A percentile compares a stretch with the other conserved stretches of the same genome.
phyloP scores from a whole-genome alignment of 2,888 invertebrate species.

The Subacronicta megacephala region DNA sequence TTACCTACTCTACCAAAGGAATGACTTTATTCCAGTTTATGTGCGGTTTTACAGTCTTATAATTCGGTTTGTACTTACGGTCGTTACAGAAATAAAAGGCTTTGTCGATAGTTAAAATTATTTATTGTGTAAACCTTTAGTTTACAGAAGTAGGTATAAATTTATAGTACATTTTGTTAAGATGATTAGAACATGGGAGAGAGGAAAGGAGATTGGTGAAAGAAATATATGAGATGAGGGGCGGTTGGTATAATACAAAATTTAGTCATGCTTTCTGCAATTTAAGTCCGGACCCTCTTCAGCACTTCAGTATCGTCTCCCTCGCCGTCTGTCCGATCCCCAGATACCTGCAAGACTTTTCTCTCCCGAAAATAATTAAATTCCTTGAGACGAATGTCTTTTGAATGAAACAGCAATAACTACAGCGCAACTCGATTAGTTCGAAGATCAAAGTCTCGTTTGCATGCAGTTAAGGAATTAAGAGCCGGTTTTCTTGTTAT shows the following conservation, averaged over 20 bases:
- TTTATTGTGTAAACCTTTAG: constrained; percentile 26
- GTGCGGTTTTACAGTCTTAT: constrained; percentile 33
- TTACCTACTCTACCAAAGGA: constrained; percentile 1
- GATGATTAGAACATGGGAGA: not conserved
- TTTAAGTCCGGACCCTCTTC: constrained; percentile 7
- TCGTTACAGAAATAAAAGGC: constrained; percentile 42
- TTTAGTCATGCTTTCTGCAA: not conserved
- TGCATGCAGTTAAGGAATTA: constrained; percentile 33
- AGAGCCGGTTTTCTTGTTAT: constrained; percentile 2
- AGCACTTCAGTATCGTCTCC: constrained; percentile 30
- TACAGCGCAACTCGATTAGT: constrained; percentile 61
- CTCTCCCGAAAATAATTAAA: constrained; percentile 60
- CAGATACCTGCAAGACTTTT: constrained; percentile 26
- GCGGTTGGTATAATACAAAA: not conserved
- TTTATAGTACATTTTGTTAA: not conserved
- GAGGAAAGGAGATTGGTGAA: too few species aligned
- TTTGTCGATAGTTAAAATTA: constrained; percentile 38
- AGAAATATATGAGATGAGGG: too few species aligned
- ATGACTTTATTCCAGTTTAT: constrained; percentile 28
- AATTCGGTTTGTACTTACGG: constrained; percentile 38
- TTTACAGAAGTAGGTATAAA: constrained; percentile 6
- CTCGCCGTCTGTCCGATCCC: constrained; percentile 2
- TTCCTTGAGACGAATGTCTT: constrained; percentile 62
- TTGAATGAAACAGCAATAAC: constrained; percentile 58
- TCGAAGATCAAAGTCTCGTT: constrained; percentile 64